Evolutionary conservation across 1,140 invertebrate species (phyloP), one percentile per base, ranked within the genome.

Genomic region (Meteorus sp.): DNA sequence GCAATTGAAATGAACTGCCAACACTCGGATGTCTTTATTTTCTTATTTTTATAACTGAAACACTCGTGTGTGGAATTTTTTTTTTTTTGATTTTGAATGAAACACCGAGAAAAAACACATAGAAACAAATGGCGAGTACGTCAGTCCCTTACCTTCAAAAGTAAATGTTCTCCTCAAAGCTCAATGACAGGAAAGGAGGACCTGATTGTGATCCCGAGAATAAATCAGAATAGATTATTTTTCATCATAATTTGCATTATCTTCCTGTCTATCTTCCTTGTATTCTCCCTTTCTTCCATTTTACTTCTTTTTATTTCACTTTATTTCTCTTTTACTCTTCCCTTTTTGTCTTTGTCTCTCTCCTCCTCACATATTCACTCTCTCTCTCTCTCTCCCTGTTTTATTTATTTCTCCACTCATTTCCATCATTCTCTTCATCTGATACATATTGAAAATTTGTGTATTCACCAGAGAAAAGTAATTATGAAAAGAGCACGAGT

Each of bases 71-170:
- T 48, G 47, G 48, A 55, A 37, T 45, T 51, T 37, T 51, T 41
- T 47, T 45, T 51, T 37, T 51, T 41, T 43, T 41, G 25, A 43
- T 67, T 45, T 65, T 74, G 68, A 75, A 75, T 75, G 69, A 73
- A 78, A 79, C 77, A 79, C 72, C 77, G 74, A 78, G 60, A 65
- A 68, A 70, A 69, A 71, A 69, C 68, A 68, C 45, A 58, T 39
- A 68, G 61, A 70, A 67, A 66, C 68, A 79, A 76, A 73, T 78
- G 77, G 74, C 76, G 76, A 79, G 71, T 80, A 80, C 75, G 75
- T 78, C 78, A 76, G 78, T 77, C 75, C 76, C 80, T 82, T 82
- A 82, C 79, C 80, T 81, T 82, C 76, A 82, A 82, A 80, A 81
- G 79, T 81, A 82, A 81, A 78, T 76, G 77, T 80, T 78, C 78